These are phyloP conservation scores for Falco cherrug DNA, from an alignment of 2,797 vertebrate genomes.

Conservation along the genomic window DNA sequence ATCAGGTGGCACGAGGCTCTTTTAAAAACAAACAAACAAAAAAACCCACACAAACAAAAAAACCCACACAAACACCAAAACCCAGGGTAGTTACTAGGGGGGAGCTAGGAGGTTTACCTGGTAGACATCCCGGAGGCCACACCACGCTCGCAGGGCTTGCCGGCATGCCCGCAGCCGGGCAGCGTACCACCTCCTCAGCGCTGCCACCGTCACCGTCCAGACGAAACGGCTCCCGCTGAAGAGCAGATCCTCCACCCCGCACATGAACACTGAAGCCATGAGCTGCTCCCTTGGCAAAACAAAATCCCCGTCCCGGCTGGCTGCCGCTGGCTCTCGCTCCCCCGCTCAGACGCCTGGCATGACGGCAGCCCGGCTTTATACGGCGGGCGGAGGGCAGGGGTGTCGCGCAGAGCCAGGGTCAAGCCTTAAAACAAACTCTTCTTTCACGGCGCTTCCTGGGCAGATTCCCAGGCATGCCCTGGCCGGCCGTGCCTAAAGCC, in stretches of 20 bases:
- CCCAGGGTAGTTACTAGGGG: fast-evolving
- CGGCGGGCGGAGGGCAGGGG: neutral
- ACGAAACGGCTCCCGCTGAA: conserved; percentile 87
- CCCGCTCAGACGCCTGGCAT: neutral
- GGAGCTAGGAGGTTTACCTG: conserved; percentile 81
- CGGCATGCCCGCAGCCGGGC: conserved; percentile 87
- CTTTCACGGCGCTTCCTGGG: conserved; percentile 80
- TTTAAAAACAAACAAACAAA: neutral
- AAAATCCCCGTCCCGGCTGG: neutral
- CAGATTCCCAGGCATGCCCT: conserved; percentile 82
- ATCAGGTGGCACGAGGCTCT: neutral
- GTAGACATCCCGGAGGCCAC: conserved; percentile 88
- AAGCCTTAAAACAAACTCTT: conserved; percentile 76
- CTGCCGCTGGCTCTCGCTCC: neutral
- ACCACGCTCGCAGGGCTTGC: conserved; percentile 87
- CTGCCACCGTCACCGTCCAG: conserved; percentile 88
- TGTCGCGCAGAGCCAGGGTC: conserved; percentile 64
- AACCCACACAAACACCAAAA: neutral
- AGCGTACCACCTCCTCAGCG: conserved; percentile 87
- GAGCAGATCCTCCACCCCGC: conserved; percentile 90
- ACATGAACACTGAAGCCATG: conserved; percentile 89
- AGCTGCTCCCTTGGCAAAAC: neutral
- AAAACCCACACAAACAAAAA: no score
- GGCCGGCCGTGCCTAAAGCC: conserved; percentile 67
- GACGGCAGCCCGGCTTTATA: conserved; percentile 32